phyloP scores from a whole-genome alignment of 2,113 vertebrate genomes.

The Pteronura brasiliensis region DNA sequence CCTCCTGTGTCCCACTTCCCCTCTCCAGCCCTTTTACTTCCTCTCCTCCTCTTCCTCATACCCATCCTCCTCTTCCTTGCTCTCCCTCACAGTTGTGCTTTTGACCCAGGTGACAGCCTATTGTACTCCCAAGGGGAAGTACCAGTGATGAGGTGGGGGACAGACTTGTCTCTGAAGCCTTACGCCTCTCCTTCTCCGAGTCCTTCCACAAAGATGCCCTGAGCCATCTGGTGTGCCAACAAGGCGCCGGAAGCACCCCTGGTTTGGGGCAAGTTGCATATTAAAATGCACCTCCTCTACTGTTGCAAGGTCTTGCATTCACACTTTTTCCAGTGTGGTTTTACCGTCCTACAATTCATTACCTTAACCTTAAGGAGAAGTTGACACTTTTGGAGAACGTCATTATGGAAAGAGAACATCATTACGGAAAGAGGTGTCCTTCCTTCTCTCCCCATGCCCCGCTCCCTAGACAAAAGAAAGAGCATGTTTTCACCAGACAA shows the following conservation, averaged over 20 bases:
- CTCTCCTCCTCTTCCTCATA: neutral
- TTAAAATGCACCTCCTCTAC: neutral
- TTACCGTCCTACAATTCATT: neutral
- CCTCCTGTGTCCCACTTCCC: neutral
- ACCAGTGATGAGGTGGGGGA: neutral
- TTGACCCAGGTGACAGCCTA: slow-evolving; percentile 56
- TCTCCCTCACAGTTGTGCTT: slow-evolving; percentile 60
- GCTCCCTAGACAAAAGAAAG: neutral
- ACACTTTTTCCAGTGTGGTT: neutral
- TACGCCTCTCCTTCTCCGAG: neutral
- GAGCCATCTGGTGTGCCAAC: neutral
- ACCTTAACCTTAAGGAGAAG: neutral
- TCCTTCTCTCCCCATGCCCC: neutral
- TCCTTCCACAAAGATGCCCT: neutral
- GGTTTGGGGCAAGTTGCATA: neutral
- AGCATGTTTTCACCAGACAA: neutral
- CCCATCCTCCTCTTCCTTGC: neutral
- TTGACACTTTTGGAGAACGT: neutral
- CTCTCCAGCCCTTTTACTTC: neutral
- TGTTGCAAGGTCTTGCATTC: neutral
- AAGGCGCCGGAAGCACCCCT: neutral
- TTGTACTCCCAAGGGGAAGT: neutral
- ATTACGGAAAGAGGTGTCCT: neutral
- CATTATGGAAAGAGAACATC: neutral
- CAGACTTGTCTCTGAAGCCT: neutral